These are phyloP conservation scores for Lycaon pictus DNA, from an alignment of 2,113 vertebrate genomes.

Conservation along the genomic window DNA sequence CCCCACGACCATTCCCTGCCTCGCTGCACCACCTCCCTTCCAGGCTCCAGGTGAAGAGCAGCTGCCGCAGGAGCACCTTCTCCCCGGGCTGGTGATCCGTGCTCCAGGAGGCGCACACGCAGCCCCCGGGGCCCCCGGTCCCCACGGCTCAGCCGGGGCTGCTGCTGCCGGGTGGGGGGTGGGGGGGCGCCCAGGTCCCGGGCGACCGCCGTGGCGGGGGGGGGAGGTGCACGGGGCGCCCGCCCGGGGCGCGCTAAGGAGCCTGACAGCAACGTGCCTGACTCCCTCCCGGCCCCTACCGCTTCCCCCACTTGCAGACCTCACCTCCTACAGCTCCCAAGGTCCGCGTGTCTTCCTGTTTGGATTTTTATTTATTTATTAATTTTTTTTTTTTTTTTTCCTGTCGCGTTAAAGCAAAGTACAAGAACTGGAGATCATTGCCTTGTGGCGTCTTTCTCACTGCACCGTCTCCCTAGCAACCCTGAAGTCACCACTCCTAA, in stretches of 20 bases:
- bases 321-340: not conserved
- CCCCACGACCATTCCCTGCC: conserved; percentile 51
- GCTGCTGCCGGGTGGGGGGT: conserved; percentile 86
- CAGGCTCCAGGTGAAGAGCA: not conserved
- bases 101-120: not conserved
- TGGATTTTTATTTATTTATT: not conserved
- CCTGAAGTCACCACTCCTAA: conserved; percentile 2
- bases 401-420: conserved; percentile 19
- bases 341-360: not conserved
- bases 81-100: not conserved
- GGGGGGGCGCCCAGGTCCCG: conserved; percentile 88
- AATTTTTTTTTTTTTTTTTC: not conserved
- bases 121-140: conserved; percentile 69
- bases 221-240: conserved; percentile 87
- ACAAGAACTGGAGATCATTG: conserved; percentile 7
- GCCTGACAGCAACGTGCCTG: conserved; percentile 87
- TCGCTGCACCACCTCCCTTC: conserved; percentile 40
- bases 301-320: not conserved
- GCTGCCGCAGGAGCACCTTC: not conserved
- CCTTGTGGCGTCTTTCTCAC: not conserved
- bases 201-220: conserved; percentile 91
- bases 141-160: conserved; percentile 81
- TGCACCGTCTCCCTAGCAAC: conserved; percentile 57
- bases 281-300: not conserved
- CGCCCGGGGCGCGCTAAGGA: conserved; percentile 86